Percentiles rank a stretch among this genome's conserved stretches.
phyloP scores from a whole-genome alignment of 2,888 invertebrate species.

The Sinelater perroti region DNA sequence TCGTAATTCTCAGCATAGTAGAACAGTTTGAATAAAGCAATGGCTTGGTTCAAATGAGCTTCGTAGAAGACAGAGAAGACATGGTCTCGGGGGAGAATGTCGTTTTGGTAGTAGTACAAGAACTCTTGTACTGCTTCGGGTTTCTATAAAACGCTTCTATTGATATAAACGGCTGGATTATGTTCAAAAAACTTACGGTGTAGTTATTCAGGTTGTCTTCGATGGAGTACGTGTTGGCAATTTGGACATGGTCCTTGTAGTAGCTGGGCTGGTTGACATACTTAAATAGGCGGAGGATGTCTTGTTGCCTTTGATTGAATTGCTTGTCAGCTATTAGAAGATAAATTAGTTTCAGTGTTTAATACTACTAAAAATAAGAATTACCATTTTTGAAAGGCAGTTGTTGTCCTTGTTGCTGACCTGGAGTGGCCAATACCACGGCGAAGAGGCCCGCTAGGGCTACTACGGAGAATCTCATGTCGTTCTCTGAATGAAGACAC shows the following conservation, averaged over 20 bases:
- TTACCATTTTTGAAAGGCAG: slow-evolving; percentile 55
- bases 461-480: slow-evolving; percentile 34
- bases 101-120: slow-evolving; percentile 64
- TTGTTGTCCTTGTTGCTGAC: slow-evolving; percentile 36
- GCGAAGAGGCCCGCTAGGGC: slow-evolving; percentile 33
- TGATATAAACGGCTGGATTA: too few species aligned
- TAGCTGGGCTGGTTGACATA: slow-evolving; percentile 70
- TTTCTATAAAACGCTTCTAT: slow-evolving; percentile 58
- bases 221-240: slow-evolving; percentile 63
- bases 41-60: slow-evolving; percentile 69
- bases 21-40: slow-evolving; percentile 72
- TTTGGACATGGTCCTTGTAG: slow-evolving; percentile 63
- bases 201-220: slow-evolving; percentile 61
- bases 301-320: slow-evolving; percentile 47
- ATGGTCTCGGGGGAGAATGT: slow-evolving; percentile 67
- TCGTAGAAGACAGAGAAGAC: slow-evolving; percentile 70
- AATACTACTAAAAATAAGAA: slow-evolving; percentile 41
- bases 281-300: slow-evolving; percentile 67
- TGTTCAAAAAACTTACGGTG: slow-evolving; percentile 37
- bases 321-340: slow-evolving; percentile 16
- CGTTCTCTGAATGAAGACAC: too few species aligned
- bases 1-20: slow-evolving; percentile 76
- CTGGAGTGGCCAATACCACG: slow-evolving; percentile 55
- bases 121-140: slow-evolving; percentile 68
- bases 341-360: too few species aligned